These are phyloP conservation scores for Sialis fuliginosa DNA, from an alignment of 2,888 invertebrate species.

Conservation along the genomic window DNA sequence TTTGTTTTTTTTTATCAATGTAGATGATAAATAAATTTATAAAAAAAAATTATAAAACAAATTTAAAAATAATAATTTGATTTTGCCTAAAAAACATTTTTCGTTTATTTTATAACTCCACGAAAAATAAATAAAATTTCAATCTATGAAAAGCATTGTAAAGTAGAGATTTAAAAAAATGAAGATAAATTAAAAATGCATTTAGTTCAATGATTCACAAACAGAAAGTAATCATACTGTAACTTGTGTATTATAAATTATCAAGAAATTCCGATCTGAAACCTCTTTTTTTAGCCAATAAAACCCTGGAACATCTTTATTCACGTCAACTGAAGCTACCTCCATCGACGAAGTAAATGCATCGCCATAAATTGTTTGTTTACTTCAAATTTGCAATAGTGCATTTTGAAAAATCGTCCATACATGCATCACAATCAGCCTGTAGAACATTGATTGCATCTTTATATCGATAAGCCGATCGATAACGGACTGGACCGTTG, in stretches of 20 bases:
- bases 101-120: too few species aligned
- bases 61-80: too few species aligned
- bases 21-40: too few species aligned
- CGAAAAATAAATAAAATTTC: too few species aligned
- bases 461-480: slow-evolving; percentile 1
- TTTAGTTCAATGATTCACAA: too few species aligned
- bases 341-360: slow-evolving; percentile 18
- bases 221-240: background rate
- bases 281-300: slow-evolving; percentile 3
- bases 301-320: slow-evolving; percentile 20
- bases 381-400: slow-evolving; percentile 19
- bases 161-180: too few species aligned
- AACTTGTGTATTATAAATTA: background rate
- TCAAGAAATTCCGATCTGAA: background rate
- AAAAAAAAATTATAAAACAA: too few species aligned
- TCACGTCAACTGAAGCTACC: slow-evolving; percentile 18
- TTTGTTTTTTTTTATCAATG: too few species aligned
- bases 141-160: too few species aligned
- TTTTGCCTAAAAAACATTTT: too few species aligned
- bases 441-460: background rate
- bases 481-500: slow-evolving; percentile 12
- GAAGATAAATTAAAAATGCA: too few species aligned
- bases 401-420: slow-evolving; percentile 15
- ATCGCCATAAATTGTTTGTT: slow-evolving; percentile 19
- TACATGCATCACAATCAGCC: slow-evolving; percentile 13